These are phyloP conservation scores for Cichladusa arquata DNA, from an alignment of 2,113 vertebrate species.

Conservation along the genomic window DNA sequence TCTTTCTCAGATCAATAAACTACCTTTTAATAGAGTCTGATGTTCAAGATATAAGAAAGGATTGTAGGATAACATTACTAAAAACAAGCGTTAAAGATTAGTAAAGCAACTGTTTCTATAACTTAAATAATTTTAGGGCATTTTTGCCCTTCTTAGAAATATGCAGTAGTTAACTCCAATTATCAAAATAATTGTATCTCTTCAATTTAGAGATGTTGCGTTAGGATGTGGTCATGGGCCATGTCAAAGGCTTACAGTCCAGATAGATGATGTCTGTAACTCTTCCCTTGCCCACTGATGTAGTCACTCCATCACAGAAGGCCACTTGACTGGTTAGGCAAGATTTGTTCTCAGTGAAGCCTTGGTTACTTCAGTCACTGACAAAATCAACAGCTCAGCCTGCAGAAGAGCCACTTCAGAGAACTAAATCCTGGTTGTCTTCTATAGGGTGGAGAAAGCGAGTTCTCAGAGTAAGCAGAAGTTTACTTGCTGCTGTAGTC, in stretches of 20 bases:
- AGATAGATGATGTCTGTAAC: not conserved
- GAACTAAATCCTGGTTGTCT: not conserved
- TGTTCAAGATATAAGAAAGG: not conserved
- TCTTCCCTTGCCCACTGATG: not conserved
- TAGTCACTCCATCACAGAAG: not conserved
- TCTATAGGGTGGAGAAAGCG: not conserved
- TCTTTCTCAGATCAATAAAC: not conserved
- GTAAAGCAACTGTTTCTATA: not conserved
- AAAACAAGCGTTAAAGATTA: not conserved
- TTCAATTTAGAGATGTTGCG: not conserved
- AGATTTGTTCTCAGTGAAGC: not conserved
- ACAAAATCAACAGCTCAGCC: not conserved
- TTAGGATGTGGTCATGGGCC: not conserved
- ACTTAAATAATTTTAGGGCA: not conserved
- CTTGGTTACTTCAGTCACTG: not conserved
- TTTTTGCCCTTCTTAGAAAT: not conserved
- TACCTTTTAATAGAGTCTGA: not conserved
- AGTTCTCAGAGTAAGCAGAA: not conserved
- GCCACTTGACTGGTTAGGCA: not conserved
- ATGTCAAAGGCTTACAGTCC: not conserved
- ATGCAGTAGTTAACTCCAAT: not conserved
- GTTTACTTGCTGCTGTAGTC: not conserved
- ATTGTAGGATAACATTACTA: not conserved
- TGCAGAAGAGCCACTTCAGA: not conserved
- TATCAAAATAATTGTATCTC: not conserved